Evolutionary conservation across 2,113 vertebrate genomes (phyloP).

Genomic region (Podocnemis expansa): DNA sequence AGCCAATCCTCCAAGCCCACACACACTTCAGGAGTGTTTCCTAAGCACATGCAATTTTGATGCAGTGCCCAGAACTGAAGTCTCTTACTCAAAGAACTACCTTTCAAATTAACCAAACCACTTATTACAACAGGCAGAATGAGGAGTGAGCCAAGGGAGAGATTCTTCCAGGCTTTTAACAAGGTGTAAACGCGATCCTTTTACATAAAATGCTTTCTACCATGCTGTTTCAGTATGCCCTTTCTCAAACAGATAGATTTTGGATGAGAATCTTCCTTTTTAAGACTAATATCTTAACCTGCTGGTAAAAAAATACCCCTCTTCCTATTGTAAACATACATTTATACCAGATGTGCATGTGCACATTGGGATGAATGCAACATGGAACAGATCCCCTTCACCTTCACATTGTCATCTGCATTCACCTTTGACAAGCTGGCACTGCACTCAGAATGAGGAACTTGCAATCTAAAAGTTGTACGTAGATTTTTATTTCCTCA

Average conservation of each 20-base stretch:
- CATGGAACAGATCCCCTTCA: slow-evolving; percentile 36
- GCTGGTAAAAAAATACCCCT: background rate
- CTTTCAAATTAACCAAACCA: slow-evolving; percentile 36
- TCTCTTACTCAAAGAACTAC: slow-evolving; percentile 3
- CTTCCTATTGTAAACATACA: slow-evolving; percentile 19
- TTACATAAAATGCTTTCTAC: slow-evolving; percentile 33
- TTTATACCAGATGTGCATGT: slow-evolving; percentile 32
- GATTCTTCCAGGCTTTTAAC: slow-evolving; percentile 35
- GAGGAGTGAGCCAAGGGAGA: slow-evolving; percentile 38
- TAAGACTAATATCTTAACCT: slow-evolving; percentile 44
- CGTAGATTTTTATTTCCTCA: slow-evolving; percentile 28
- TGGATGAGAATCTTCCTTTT: slow-evolving; percentile 42
- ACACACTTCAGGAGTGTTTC: slow-evolving; percentile 28
- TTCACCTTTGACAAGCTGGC: background rate
- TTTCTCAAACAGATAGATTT: slow-evolving; percentile 49
- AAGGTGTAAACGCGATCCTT: slow-evolving; percentile 17
- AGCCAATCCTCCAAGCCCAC: slow-evolving; percentile 1
- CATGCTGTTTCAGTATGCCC: slow-evolving; percentile 28
- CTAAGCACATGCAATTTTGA: slow-evolving; percentile 4
- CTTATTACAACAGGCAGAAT: slow-evolving; percentile 24
- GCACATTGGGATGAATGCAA: slow-evolving; percentile 30
- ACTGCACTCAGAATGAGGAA: background rate
- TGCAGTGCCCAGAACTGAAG: slow-evolving; percentile 36
- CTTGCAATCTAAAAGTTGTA: background rate
- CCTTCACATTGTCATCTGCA: background rate